phyloP scores from a whole-genome alignment of 2,888 invertebrate species.

The Diloba caeruleocephala region DNA sequence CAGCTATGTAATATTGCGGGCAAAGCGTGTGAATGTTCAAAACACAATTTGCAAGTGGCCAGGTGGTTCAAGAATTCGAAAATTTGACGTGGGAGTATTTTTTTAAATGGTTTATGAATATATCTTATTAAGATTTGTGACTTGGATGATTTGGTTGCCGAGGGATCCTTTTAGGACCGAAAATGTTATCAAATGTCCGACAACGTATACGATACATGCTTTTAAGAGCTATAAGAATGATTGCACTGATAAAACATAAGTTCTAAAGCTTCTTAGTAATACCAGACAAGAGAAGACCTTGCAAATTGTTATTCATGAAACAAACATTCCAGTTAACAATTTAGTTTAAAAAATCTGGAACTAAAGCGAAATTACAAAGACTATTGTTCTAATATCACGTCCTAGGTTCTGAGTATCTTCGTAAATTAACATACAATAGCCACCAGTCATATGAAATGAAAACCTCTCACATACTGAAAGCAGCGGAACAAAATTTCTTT shows the following conservation, averaged over 20 bases:
- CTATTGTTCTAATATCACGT: conserved; percentile 36
- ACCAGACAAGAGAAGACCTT: neutral
- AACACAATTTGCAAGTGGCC: conserved; percentile 42
- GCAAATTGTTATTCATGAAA: conserved; percentile 23
- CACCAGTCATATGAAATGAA: conserved; percentile 21
- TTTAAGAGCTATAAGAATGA: no score
- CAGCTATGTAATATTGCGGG: conserved; percentile 27
- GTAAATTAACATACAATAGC: conserved; percentile 49
- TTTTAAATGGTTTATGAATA: neutral
- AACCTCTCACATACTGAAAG: conserved; percentile 35
- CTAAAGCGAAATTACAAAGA: conserved; percentile 16
- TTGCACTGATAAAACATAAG: no score
- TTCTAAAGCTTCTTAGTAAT: no score
- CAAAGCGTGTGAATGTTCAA: conserved; percentile 45
- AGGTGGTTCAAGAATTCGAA: conserved; percentile 29
- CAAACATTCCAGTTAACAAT: conserved; percentile 16
- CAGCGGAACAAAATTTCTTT: no score
- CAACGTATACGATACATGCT: no score
- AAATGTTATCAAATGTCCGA: neutral
- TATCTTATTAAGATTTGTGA: neutral
- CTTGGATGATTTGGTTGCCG: neutral
- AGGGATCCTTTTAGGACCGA: neutral
- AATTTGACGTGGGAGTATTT: conserved; percentile 25
- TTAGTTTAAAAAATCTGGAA: conserved; percentile 12
- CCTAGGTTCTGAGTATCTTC: conserved; percentile 37